Conservation (phyloP, 2,888 invertebrate genomes). For the Adela reaumurella region DNA sequence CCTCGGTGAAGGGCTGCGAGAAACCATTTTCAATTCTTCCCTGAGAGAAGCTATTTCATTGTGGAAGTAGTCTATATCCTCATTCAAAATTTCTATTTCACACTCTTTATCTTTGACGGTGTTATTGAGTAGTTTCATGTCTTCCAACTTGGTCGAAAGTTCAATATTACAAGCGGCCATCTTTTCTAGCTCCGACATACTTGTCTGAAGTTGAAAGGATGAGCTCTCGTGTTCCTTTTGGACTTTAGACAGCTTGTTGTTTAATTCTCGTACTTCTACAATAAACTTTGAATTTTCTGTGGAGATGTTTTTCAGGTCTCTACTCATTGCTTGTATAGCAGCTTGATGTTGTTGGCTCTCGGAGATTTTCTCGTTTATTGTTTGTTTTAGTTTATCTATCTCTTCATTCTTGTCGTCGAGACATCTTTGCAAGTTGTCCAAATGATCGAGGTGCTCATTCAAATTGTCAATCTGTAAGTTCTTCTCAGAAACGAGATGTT, state of each 20-base stretch:
- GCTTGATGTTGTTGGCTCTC: slow-evolving; percentile 40
- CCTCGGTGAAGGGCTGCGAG: slow-evolving; percentile 54
- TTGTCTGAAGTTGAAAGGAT: slow-evolving; percentile 35
- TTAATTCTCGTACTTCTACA: slow-evolving; percentile 31
- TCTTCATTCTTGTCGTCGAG: slow-evolving; percentile 48
- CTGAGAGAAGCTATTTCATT: slow-evolving; percentile 46
- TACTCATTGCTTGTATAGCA: slow-evolving; percentile 29
- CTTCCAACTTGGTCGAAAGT: slow-evolving; percentile 35
- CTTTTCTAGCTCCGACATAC: slow-evolving; percentile 34
- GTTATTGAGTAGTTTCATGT: slow-evolving; percentile 36
- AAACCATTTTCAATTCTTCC: slow-evolving; percentile 42
- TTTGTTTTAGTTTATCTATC: slow-evolving; percentile 40
- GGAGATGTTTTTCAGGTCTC: slow-evolving; percentile 34
- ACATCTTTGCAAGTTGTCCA: slow-evolving; percentile 47
- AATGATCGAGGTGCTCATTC: slow-evolving; percentile 44
- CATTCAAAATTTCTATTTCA: slow-evolving; percentile 52
- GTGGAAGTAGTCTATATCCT: slow-evolving; percentile 47
- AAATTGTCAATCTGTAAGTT: slow-evolving; percentile 51
- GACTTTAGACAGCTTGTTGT: slow-evolving; percentile 32
- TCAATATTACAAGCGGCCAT: slow-evolving; percentile 36
- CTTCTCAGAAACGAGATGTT: slow-evolving; percentile 53
- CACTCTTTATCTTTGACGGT: slow-evolving; percentile 49
- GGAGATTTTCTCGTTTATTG: slow-evolving; percentile 42
- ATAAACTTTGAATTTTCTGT: slow-evolving; percentile 39
- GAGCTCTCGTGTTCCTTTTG: slow-evolving; percentile 47